Base-by-base conservation (phyloP, 30 jellyfish, hydroid and myxozoan genomes). In the Catostylus mosaicus region DNA sequence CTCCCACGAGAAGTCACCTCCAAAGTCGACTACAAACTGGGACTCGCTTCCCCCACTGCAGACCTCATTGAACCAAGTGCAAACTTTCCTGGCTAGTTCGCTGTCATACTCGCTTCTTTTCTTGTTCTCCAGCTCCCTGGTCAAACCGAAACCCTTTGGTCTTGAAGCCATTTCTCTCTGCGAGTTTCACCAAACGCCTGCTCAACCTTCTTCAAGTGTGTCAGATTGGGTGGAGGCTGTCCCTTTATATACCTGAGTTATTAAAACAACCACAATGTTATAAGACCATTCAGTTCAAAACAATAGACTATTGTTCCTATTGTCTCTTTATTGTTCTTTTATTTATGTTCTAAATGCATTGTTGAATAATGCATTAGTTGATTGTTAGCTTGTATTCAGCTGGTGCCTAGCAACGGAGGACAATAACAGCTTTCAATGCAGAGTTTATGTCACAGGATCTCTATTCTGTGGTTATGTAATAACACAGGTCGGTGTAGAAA, bases 31-130 rank as follows among this genome's bases (percentile, higher is more conserved):
- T 9, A 35, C 67, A 23, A 2, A 77, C 78, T 77, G 50, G 51
- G 88, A 57, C n/a, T 57, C 78, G 23, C 45, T 67, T 1, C 88
- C 61, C 45, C 45, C 43, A 34, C 61, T 34, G 78, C 88, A 77
- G 48, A 77, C 88, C 1, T 45, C 88, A 54, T 77, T 77, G 70
- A 77, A 77, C 88, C 88, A 77, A 7, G 51, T 32, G 68, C 88
- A 77, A 22, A 59, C 88, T 24, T 57, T 77, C 3, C 20, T 33
- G 0, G 88, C 88, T 29, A 77, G 20, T 0, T 24, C 67, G 18
- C 38, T 46, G 66, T 77, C 88, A 32, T 77, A 77, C 36, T 45
- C 52, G 2, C 47, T 29, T 0, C 88, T 67, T 23, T 57, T 77
- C 78, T 77, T 77, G 30, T 77, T 37, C 35, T 77, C 88, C 24